These are phyloP conservation scores for Pammene fasciana DNA, from an alignment of 2,888 invertebrate species.

Conservation along the genomic window DNA sequence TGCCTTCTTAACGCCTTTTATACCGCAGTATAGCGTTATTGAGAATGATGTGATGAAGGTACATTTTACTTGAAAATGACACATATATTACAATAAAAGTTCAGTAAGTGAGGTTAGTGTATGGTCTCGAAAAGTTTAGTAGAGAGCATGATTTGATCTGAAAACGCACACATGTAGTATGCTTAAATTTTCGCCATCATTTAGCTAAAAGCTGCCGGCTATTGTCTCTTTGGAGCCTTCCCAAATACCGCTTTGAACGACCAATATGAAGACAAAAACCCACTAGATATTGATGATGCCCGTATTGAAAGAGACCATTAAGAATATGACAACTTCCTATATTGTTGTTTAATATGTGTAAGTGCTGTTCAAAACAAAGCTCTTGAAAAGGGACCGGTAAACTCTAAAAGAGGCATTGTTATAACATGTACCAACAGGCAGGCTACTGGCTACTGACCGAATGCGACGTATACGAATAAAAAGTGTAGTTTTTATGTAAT, in stretches of 20 bases:
- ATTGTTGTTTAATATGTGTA: constrained; percentile 41
- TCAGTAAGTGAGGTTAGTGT: too few species aligned
- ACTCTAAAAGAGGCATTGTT: not conserved
- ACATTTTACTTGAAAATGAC: too few species aligned
- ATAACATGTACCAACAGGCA: not conserved
- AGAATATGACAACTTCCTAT: constrained; percentile 47
- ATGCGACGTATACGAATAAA: not conserved
- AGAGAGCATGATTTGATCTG: too few species aligned
- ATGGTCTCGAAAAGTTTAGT: too few species aligned
- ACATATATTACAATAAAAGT: too few species aligned
- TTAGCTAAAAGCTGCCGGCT: constrained; percentile 70
- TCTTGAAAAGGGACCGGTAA: not conserved
- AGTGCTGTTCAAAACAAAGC: constrained; percentile 18
- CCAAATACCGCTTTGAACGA: constrained; percentile 59
- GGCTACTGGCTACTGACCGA: not conserved
- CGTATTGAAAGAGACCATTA: constrained; percentile 54
- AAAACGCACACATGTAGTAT: not conserved
- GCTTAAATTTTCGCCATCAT: constrained; percentile 52
- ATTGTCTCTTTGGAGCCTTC: constrained; percentile 69
- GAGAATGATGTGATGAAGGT: too few species aligned
- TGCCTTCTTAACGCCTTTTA: too few species aligned
- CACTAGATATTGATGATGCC: constrained; percentile 58
- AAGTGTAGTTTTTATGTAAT: not conserved
- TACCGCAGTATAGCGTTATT: too few species aligned
- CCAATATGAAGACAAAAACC: constrained; percentile 65